A percentile compares a stretch with the other conserved stretches of the same genome.
These are phyloP conservation scores for Connochaetes taurinus DNA, from an alignment of 2,113 vertebrate genomes.

Conservation along the genomic window DNA sequence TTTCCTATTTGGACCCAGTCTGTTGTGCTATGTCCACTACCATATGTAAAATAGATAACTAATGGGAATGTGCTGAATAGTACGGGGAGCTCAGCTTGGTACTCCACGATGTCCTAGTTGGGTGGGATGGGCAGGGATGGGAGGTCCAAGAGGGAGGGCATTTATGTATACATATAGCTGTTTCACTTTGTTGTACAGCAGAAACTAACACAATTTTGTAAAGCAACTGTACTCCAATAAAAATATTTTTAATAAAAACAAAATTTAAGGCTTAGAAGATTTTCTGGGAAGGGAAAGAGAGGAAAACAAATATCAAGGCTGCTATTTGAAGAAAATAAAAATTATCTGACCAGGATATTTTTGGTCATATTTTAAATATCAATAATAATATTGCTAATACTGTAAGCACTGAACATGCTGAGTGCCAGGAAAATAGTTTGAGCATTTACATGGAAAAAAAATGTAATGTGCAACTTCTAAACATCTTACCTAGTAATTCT, in stretches of 20 bases:
- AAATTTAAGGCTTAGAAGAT: background rate
- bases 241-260: background rate
- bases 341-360: background rate
- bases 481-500: background rate
- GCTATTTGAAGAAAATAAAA: constrained; percentile 7
- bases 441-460: background rate
- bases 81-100: background rate
- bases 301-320: background rate
- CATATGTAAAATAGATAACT: background rate
- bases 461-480: background rate
- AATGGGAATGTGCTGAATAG: background rate
- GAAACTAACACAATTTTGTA: background rate
- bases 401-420: background rate
- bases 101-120: background rate
- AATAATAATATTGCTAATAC: constrained; percentile 29
- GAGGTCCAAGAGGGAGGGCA: background rate
- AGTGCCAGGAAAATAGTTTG: constrained; percentile 6
- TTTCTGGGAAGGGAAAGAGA: background rate
- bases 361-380: constrained; percentile 35
- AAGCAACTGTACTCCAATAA: background rate
- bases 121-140: background rate
- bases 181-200: background rate
- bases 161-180: background rate
- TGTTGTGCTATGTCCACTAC: background rate
- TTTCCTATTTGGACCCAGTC: too few species aligned